phyloP scores from a whole-genome alignment of 2,888 invertebrate species.

The Sipha maydis region DNA sequence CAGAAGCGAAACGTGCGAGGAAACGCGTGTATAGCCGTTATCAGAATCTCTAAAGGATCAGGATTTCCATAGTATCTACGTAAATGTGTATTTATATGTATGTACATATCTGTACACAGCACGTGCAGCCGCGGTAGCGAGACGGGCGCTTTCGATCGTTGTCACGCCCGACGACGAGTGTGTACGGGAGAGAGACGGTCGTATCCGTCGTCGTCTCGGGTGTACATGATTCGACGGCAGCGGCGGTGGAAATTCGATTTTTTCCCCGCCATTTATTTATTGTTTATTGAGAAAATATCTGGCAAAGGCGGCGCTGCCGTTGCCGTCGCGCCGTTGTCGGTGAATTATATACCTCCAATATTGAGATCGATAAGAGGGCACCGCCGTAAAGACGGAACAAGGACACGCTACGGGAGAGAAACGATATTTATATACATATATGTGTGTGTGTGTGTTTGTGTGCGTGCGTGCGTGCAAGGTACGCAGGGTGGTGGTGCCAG shows the following conservation, averaged over 20 bases:
- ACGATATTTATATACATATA: not conserved
- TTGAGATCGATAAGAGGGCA: constrained; percentile 56
- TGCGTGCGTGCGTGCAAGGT: too few species aligned
- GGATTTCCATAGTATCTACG: not conserved
- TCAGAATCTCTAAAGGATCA: not conserved
- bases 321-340: constrained; percentile 8
- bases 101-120: not conserved
- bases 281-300: constrained; percentile 61
- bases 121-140: not conserved
- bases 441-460: not conserved
- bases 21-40: not conserved
- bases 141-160: not conserved
- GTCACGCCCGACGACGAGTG: not conserved
- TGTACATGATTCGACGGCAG: not conserved
- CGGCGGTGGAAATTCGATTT: constrained; percentile 59
- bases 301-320: constrained; percentile 50
- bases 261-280: constrained; percentile 62
- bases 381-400: not conserved
- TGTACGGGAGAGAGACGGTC: not conserved
- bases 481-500: not conserved
- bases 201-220: constrained; percentile 13
- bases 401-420: not conserved
- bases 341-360: constrained; percentile 61
- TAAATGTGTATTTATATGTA: too few species aligned
- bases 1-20: not conserved